Percentiles rank a stretch among this genome's conserved stretches.
phyloP scores from a whole-genome alignment of 2,113 vertebrate genomes.

The Centrocercus urophasianus region DNA sequence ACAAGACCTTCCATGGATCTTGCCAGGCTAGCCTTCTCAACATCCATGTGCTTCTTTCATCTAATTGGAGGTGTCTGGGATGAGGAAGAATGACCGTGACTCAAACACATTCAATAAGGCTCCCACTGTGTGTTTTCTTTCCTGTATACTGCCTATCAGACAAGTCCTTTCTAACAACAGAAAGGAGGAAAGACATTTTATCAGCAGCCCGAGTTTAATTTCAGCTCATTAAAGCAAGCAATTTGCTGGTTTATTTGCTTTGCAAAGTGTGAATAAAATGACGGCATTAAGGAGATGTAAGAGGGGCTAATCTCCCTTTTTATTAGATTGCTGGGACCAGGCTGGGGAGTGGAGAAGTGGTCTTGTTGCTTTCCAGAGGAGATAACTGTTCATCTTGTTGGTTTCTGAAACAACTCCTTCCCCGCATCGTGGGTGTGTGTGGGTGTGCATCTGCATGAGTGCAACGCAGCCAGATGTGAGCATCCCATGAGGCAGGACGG shows the following conservation, averaged over 20 bases:
- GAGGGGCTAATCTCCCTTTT: slow-evolving; percentile 68
- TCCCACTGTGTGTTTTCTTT: slow-evolving; percentile 32
- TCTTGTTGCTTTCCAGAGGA: background rate
- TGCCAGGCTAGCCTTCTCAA: background rate
- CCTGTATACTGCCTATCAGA: slow-evolving; percentile 9
- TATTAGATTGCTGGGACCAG: slow-evolving; percentile 52
- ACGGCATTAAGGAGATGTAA: slow-evolving; percentile 61
- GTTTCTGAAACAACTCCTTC: background rate
- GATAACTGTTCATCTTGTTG: background rate
- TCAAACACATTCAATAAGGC: background rate
- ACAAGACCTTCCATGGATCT: background rate
- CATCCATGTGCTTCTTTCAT: background rate
- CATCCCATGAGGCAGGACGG: background rate
- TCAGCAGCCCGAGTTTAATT: slow-evolving; percentile 71
- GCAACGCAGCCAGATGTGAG: rapidly evolving
- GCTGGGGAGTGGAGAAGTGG: background rate
- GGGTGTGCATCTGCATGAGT: background rate
- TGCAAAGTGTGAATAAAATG: slow-evolving; percentile 73
- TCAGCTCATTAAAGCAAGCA: slow-evolving; percentile 76
- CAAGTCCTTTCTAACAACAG: slow-evolving; percentile 42
- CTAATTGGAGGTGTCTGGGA: background rate
- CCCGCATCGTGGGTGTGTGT: background rate
- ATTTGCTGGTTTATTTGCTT: slow-evolving; percentile 76
- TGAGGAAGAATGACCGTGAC: background rate
- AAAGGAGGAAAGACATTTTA: slow-evolving; percentile 68